Base-by-base conservation (phyloP, 2,888 invertebrate species). In the Cabera pusaria region DNA sequence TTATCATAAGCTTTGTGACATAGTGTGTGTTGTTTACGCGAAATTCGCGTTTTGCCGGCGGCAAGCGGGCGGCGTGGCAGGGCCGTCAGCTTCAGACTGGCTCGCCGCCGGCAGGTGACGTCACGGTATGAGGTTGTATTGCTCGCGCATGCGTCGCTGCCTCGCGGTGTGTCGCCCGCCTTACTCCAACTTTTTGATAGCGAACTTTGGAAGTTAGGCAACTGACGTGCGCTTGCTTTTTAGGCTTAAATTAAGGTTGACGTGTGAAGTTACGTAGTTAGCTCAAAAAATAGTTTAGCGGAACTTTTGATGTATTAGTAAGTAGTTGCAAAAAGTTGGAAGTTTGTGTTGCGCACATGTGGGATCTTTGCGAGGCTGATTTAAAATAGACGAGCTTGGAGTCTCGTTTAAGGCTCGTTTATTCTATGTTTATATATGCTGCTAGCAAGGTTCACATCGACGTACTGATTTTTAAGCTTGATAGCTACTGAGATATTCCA, bases 1-100 rank as follows among this genome's bases (percentile, higher is more conserved):
- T 49, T 55, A 55, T 55, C 55, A 55, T 55, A 55, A 55, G 52
- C 39, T 49, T 56, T 42, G 44, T 40, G 45, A 46, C 52, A 53
- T 53, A 53, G 47, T 50, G 50, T 49, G 31, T 59, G 70, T 76
- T 78, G 78, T 80, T 82, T 78, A 79, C 80, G 79, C 72, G 73
- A 56, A 54, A 41, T 55, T 59, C 53, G 59, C 64, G 64, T 62
- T 56, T 55, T 52, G 60, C 68, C 72, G 71, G 58, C 58, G 63
- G 58, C 59, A 64, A 64, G 56, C 69, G 61, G 60, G 68, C 59
- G 64, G 56, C 64, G 60, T 63, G 60, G 62, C 64, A 62, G 29
- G 40, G 62, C 61, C 50, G 61, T 47, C 59, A 64, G 62, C 60
- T 60, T 42, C 55, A 58, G 63, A 74, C 75, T 72, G 75, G 55